Evolutionary conservation across 2,797 vertebrate species (phyloP).

Genomic region (Cyprinella venusta): DNA sequence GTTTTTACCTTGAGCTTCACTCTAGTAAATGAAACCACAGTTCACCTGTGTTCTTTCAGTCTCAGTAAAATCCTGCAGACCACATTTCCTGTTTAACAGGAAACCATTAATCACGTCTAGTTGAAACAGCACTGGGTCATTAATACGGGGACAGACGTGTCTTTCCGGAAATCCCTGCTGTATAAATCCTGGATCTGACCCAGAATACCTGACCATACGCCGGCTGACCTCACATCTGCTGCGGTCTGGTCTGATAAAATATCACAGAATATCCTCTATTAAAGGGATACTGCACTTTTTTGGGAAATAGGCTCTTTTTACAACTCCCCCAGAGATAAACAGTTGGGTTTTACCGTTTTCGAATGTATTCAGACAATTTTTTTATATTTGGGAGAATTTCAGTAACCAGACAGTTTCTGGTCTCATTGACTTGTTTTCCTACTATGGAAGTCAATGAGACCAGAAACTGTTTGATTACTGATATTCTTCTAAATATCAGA

Average conservation of each 20-base stretch:
- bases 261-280: not conserved
- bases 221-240: not conserved
- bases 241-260: not conserved
- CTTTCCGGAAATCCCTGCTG: not conserved
- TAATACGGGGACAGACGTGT: not conserved
- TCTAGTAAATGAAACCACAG: not conserved
- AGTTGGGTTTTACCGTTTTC: too few relatives aligned
- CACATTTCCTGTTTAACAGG: constrained; percentile 22
- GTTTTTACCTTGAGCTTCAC: not conserved
- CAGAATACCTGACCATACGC: not conserved
- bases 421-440: too few relatives aligned
- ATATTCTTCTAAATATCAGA: too few relatives aligned
- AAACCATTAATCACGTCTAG: constrained; percentile 2
- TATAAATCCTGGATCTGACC: not conserved
- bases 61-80: not conserved
- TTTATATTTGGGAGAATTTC: too few relatives aligned
- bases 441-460: too few relatives aligned
- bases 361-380: too few relatives aligned
- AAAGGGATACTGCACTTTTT: too few relatives aligned
- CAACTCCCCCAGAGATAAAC: too few relatives aligned
- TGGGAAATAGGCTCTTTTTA: too few relatives aligned
- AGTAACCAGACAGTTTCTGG: too few relatives aligned
- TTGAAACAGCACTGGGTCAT: not conserved
- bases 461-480: too few relatives aligned
- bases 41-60: not conserved